Percentiles rank a stretch among this genome's conserved stretches.
phyloP scores from a whole-genome alignment of 2,797 vertebrate species.

The Urosaurus nigricauda region DNA sequence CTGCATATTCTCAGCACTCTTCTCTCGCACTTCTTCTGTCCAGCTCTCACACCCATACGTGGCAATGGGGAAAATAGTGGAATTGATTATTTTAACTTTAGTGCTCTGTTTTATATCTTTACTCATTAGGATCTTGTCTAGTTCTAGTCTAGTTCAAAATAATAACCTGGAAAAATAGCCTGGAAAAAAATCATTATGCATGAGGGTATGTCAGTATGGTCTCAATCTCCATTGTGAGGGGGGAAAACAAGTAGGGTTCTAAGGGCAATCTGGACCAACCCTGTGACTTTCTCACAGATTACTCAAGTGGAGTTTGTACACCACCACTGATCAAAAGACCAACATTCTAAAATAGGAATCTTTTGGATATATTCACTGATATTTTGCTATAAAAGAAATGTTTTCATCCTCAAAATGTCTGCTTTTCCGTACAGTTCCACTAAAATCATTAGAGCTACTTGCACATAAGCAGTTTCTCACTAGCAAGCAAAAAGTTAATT shows the following conservation, averaged over 20 bases:
- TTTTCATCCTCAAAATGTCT: neutral
- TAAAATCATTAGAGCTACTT: neutral
- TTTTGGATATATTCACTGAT: constrained; percentile 11
- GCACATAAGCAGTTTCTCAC: neutral
- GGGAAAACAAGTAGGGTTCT: neutral
- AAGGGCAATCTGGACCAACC: neutral
- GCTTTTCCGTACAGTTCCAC: neutral
- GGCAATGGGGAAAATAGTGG: too few relatives aligned
- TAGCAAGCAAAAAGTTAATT: constrained; percentile 46
- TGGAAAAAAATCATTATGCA: neutral
- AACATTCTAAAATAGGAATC: constrained; percentile 39
- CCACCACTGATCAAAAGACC: neutral
- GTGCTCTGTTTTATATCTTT: too few relatives aligned
- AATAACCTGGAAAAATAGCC: constrained; percentile 43
- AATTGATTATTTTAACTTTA: too few relatives aligned
- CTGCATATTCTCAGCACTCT: too few relatives aligned
- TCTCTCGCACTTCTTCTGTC: too few relatives aligned
- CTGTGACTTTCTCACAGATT: neutral
- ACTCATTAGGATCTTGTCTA: too few relatives aligned
- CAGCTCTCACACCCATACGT: too few relatives aligned
- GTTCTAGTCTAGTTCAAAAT: constrained; percentile 7
- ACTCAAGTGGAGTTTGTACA: neutral
- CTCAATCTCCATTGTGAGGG: neutral
- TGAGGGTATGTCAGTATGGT: neutral
- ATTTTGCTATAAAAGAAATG: constrained; percentile 42